phyloP scores from a whole-genome alignment of 2,797 vertebrate genomes.

The Somateria mollissima region DNA sequence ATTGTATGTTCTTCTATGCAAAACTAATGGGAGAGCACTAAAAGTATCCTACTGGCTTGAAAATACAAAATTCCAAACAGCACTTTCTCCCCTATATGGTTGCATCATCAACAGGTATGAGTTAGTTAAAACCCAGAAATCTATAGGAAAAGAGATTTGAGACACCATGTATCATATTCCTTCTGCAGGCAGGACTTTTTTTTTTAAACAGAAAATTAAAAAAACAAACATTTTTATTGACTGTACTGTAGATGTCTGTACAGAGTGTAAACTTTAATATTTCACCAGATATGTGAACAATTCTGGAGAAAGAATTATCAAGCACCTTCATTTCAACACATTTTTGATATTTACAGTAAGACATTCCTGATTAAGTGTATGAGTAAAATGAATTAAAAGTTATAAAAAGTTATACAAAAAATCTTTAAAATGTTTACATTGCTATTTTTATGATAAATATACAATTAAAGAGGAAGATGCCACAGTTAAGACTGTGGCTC shows the following conservation, averaged over 20 bases:
- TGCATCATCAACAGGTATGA: background rate
- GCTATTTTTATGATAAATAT: constrained; percentile 75
- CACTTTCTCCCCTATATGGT: background rate
- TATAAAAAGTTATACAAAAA: constrained; percentile 62
- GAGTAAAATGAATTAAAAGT: constrained; percentile 68
- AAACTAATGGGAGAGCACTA: background rate
- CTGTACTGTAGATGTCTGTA: constrained; percentile 64
- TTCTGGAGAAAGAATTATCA: constrained; percentile 72
- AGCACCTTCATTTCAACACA: constrained; percentile 82
- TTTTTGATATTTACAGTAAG: constrained; percentile 68
- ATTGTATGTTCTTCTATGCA: background rate
- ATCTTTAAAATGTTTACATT: constrained; percentile 62
- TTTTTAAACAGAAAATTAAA: constrained; percentile 64
- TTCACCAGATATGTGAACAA: constrained; percentile 72
- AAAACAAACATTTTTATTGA: constrained; percentile 63
- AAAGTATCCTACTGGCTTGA: background rate
- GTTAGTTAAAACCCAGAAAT: background rate
- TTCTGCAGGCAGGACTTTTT: background rate
- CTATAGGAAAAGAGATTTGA: background rate
- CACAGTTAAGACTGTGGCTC: constrained; percentile 35
- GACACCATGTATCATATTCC: background rate
- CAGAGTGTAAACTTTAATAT: constrained; percentile 80
- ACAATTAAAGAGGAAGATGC: constrained; percentile 44
- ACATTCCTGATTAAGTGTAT: constrained; percentile 61
- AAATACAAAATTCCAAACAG: background rate